Percentiles rank a stretch among this genome's conserved stretches.
Evolutionary conservation across 2,888 invertebrate genomes (phyloP).

Genomic region (Rosalia funebris): DNA sequence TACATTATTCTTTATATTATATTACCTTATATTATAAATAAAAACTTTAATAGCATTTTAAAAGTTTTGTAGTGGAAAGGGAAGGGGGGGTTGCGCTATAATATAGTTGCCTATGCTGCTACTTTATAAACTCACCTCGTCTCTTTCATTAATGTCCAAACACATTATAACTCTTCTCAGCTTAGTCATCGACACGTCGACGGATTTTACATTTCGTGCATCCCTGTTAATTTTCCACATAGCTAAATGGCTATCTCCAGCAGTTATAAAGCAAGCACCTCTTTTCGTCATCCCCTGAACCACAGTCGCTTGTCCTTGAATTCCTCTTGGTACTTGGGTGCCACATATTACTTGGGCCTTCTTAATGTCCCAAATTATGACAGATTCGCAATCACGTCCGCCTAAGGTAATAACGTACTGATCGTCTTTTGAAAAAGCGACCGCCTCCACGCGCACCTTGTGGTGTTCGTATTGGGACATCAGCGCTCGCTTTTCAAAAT

Average conservation of each 20-base stretch:
- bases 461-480: conserved; percentile 83
- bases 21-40: no score
- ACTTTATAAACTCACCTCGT: conserved; percentile 67
- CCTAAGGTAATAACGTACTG: conserved; percentile 78
- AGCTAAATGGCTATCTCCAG: conserved; percentile 66
- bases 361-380: conserved; percentile 85
- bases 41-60: no score
- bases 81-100: no score
- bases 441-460: conserved; percentile 86
- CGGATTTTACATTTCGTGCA: conserved; percentile 70
- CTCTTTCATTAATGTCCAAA: conserved; percentile 75
- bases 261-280: conserved; percentile 76
- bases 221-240: conserved; percentile 80
- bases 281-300: conserved; percentile 68
- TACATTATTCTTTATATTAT: no score
- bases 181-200: conserved; percentile 82
- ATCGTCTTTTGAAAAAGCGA: conserved; percentile 85
- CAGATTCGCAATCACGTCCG: conserved; percentile 88
- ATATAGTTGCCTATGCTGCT: no score
- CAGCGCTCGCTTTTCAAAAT: conserved; percentile 73
- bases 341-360: conserved; percentile 64
- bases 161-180: conserved; percentile 81
- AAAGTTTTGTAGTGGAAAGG: no score
- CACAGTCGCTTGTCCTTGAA: conserved; percentile 57
- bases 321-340: conserved; percentile 59